phyloP scores from a whole-genome alignment of 2,888 invertebrate species.

The Chymomyza procnemis region DNA sequence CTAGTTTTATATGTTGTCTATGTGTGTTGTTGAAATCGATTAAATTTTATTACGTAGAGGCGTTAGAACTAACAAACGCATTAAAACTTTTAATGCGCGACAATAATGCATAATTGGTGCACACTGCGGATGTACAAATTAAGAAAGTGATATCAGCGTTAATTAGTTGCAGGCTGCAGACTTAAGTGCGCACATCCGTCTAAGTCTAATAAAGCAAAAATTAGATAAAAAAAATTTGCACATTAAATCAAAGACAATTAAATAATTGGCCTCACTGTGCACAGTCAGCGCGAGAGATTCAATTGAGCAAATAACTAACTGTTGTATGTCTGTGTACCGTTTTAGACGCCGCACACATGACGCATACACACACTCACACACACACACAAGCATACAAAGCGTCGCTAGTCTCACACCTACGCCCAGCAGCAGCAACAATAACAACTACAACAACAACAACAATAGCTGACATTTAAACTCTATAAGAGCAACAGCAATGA shows the following conservation, averaged over 20 bases:
- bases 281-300: constrained; percentile 17
- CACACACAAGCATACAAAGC: constrained; percentile 19
- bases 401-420: not conserved
- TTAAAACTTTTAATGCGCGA: not conserved
- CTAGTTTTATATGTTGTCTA: constrained; percentile 13
- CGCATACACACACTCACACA: constrained; percentile 21
- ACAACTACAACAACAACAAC: not conserved
- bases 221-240: constrained; percentile 59
- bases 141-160: constrained; percentile 61
- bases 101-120: constrained; percentile 7
- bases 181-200: constrained; percentile 56
- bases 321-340: not conserved
- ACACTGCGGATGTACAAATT: constrained; percentile 39
- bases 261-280: constrained; percentile 54
- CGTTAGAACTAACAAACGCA: constrained; percentile 3
- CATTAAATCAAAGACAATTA: constrained; percentile 73
- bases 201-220: constrained; percentile 15
- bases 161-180: constrained; percentile 40
- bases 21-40: constrained; percentile 37
- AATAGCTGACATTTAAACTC: not conserved
- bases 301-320: constrained; percentile 24
- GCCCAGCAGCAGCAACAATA: not conserved
- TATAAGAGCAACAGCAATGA: not conserved
- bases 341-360: constrained; percentile 24
- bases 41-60: constrained; percentile 9